Evolutionary conservation across 1,140 invertebrate genomes (phyloP).

Genomic region (Zaprionus davidi): DNA sequence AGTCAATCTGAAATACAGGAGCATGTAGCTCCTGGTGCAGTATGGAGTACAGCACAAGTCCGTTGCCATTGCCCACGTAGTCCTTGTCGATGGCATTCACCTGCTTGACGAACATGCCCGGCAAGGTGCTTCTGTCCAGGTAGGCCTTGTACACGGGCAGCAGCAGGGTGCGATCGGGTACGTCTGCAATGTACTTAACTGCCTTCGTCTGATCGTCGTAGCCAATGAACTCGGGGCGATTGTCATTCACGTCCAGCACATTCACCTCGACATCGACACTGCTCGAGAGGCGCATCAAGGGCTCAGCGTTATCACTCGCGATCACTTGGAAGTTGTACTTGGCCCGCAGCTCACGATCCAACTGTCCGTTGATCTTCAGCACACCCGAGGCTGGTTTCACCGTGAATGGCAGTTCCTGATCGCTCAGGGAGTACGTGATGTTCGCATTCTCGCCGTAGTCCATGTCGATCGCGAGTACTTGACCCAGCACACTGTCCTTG

Average conservation of each 20-base stretch:
- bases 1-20: conserved; percentile 91
- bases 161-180: conserved; percentile 64
- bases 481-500: conserved; percentile 89
- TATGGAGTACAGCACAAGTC: conserved; percentile 90
- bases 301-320: conserved; percentile 89
- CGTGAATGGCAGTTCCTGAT: conserved; percentile 89
- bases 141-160: conserved; percentile 89
- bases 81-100: conserved; percentile 94
- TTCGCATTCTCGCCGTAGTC: conserved; percentile 92
- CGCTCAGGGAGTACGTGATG: conserved; percentile 89
- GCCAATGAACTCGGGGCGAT: conserved; percentile 89
- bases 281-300: conserved; percentile 87
- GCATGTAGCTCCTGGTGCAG: conserved; percentile 86
- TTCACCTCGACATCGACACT: conserved; percentile 91
- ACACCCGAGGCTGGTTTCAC: conserved; percentile 90
- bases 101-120: conserved; percentile 89
- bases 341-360: conserved; percentile 91
- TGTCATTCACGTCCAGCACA: conserved; percentile 92
- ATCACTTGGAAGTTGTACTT: conserved; percentile 90
- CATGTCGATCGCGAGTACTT: conserved; percentile 90
- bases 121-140: conserved; percentile 88
- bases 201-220: conserved; percentile 87
- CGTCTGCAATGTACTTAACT: conserved; percentile 63
- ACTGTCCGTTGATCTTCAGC: conserved; percentile 89
- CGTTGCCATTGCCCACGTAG: conserved; percentile 92